Conservation (phyloP, 2,888 invertebrate species). For the Amiota minor region DNA sequence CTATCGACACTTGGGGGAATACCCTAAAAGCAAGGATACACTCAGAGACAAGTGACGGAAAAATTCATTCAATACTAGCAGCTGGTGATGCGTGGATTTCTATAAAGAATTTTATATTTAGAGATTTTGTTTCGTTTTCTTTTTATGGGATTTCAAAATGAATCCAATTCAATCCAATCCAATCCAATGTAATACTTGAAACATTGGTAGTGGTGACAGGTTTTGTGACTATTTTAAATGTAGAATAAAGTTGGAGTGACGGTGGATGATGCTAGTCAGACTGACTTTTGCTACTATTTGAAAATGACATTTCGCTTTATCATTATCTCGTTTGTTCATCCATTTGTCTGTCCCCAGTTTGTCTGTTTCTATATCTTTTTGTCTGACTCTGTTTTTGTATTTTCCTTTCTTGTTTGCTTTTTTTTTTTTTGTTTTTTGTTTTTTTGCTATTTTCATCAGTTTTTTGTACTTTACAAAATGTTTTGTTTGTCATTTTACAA, state of each 20-base stretch:
- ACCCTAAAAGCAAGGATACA: conserved; percentile 13
- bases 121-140: not conserved
- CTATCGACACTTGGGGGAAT: conserved; percentile 17
- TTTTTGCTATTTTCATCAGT: conserved; percentile 29
- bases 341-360: not conserved
- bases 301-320: conserved; percentile 13
- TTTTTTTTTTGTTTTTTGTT: conserved; percentile 37
- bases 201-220: conserved; percentile 17
- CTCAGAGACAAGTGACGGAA: not conserved
- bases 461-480: conserved; percentile 41
- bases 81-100: conserved; percentile 8
- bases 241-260: not conserved
- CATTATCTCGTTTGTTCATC: conserved; percentile 22
- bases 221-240: not conserved
- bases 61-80: not conserved
- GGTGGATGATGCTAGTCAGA: not conserved
- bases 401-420: conserved; percentile 33
- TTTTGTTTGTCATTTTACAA: conserved; percentile 57
- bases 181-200: too few relatives aligned
- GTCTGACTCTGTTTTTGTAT: not conserved
- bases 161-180: not conserved
- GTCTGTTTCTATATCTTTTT: not conserved
- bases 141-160: conserved; percentile 17
- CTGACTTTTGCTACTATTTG: conserved; percentile 13
- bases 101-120: conserved; percentile 3